Base-by-base conservation (phyloP, 2,888 invertebrate genomes). In the Thumatha senex region DNA sequence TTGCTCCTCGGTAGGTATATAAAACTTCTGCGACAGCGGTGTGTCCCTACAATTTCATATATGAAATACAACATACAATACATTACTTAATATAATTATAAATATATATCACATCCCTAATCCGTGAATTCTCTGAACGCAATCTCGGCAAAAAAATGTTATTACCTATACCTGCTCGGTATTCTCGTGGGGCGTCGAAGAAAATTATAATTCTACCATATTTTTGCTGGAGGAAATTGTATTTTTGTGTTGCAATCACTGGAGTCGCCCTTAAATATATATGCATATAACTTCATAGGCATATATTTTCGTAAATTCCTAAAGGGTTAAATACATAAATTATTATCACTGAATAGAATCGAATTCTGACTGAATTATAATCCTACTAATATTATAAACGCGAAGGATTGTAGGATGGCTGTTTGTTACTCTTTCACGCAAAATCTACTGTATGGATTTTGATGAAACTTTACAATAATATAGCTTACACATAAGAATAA, bases 341-440 rank as follows among this genome's bases (percentile, higher is more conserved):
- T 41, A 48, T 38, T 47, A 29, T 18, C 5, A 7, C 13, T 0
- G 31, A 49, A 45, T 34, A 41, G 31, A 46, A 40, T 50, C 31
- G n/a, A 46, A 50, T 50, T 46, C 12, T 30, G 38, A 24, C 39
- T 43, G 29, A 47, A 51, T 40, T 43, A 51, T 47, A 43, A 43
- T 47, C 39, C 46, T 43, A 29, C 34, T n/a, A n/a, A n/a, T n/a
- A n/a, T n/a, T n/a, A n/a, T n/a, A n/a, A n/a, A n/a, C n/a, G n/a
- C n/a, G n/a, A n/a, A n/a, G n/a, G n/a, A n/a, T n/a, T n/a, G n/a
- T n/a, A n/a, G n/a, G n/a, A n/a, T n/a, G n/a, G n/a, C n/a, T n/a
- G n/a, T n/a, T n/a, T n/a, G n/a, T n/a, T n/a, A n/a, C n/a, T n/a
- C n/a, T n/a, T n/a, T n/a, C n/a, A n/a, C n/a, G n/a, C n/a, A n/a